Evolutionary conservation across 2,888 invertebrate genomes (phyloP).

Genomic region (Zeuzera pyrina): DNA sequence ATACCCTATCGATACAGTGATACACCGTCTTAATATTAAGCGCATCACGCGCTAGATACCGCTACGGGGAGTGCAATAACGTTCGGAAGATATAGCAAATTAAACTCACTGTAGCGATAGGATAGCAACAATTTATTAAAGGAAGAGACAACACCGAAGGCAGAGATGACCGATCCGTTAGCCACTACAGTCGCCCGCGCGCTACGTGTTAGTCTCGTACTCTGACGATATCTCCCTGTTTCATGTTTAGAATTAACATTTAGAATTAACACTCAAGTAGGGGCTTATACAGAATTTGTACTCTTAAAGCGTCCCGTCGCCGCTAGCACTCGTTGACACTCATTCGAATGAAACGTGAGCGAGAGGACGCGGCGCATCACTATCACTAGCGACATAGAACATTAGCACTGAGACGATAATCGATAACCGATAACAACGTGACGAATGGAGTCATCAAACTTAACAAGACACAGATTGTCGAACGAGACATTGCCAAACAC

Average conservation of each 20-base stretch:
- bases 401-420: background rate
- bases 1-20: slow-evolving; percentile 66
- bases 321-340: slow-evolving; percentile 32
- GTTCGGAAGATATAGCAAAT: slow-evolving; percentile 52
- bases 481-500: slow-evolving; percentile 45
- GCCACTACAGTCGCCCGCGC: slow-evolving; percentile 47
- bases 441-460: no score
- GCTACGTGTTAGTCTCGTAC: slow-evolving; percentile 32
- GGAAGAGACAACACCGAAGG: slow-evolving; percentile 68
- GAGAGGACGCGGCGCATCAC: slow-evolving; percentile 4
- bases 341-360: slow-evolving; percentile 18
- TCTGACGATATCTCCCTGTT: slow-evolving; percentile 52
- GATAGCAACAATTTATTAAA: slow-evolving; percentile 50
- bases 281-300: slow-evolving; percentile 83
- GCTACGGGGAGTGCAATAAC: slow-evolving; percentile 26
- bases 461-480: slow-evolving; percentile 3
- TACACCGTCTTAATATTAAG: slow-evolving; percentile 17
- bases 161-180: slow-evolving; percentile 47
- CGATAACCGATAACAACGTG: background rate
- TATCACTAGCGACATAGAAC: background rate
- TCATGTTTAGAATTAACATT: slow-evolving; percentile 57
- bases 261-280: slow-evolving; percentile 65
- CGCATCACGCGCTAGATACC: slow-evolving; percentile 16
- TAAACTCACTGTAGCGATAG: slow-evolving; percentile 64
- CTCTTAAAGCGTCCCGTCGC: slow-evolving; percentile 73